These are phyloP conservation scores for Lepidocyrtoides sp. DNA, from an alignment of 2,888 invertebrate species.

Conservation along the genomic window DNA sequence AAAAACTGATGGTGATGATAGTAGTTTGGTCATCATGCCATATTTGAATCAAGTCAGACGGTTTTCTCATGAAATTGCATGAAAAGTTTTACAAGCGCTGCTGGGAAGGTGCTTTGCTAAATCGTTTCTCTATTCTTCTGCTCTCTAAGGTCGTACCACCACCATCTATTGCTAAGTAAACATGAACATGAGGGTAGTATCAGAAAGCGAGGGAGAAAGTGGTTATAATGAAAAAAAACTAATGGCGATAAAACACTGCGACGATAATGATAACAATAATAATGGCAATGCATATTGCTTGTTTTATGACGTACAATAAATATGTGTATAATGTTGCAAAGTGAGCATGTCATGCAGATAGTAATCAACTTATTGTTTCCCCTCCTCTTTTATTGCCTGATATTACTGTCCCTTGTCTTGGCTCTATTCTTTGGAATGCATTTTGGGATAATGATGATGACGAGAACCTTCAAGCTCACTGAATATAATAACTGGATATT, in stretches of 20 bases:
- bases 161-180: not conserved
- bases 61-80: slow-evolving; percentile 42
- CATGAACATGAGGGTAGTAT: not conserved
- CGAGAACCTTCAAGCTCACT: no score
- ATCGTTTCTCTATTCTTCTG: not conserved
- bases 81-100: slow-evolving; percentile 32
- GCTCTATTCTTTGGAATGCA: not conserved
- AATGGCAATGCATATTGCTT: slow-evolving; percentile 23
- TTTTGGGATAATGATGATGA: not conserved
- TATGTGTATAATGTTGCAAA: not conserved
- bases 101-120: slow-evolving; percentile 1
- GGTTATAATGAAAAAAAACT: slow-evolving; percentile 11
- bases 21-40: slow-evolving; percentile 37
- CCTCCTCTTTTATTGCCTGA: not conserved
- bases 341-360: not conserved
- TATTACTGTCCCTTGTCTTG: not conserved
- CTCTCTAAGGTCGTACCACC: not conserved
- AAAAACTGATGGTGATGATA: slow-evolving; percentile 19
- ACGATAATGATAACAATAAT: not conserved
- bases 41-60: slow-evolving; percentile 43
- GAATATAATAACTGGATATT: no score
- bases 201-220: not conserved
- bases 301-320: slow-evolving; percentile 8
- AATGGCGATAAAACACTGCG: not conserved
- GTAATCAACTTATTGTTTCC: slow-evolving; percentile 5